phyloP scores from a whole-genome alignment of 2,888 invertebrate genomes.

The Linnaemya vulpina region DNA sequence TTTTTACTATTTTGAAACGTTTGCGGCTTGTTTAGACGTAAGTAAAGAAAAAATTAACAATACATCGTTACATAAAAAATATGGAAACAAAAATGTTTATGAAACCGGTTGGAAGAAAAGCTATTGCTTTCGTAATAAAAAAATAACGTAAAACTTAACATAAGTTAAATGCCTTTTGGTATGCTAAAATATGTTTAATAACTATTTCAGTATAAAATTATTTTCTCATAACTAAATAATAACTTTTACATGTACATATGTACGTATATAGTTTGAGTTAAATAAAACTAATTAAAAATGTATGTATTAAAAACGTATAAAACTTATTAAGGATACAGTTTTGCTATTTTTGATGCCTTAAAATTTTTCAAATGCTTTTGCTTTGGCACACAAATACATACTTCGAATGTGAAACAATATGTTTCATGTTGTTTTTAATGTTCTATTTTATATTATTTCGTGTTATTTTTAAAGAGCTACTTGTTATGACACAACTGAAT shows the following conservation, averaged over 20 bases:
- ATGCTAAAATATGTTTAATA: constrained; percentile 46
- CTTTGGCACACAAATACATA: constrained; percentile 49
- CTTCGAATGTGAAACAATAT: constrained; percentile 63
- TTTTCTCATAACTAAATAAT: constrained; percentile 51
- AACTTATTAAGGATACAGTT: constrained; percentile 37
- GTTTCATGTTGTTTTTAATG: constrained; percentile 51
- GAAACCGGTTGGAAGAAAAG: constrained; percentile 69
- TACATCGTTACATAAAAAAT: too few relatives aligned
- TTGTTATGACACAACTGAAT: constrained; percentile 63
- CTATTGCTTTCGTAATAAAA: constrained; percentile 42
- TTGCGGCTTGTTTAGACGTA: constrained; percentile 37
- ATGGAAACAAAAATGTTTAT: constrained; percentile 14
- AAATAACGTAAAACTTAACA: constrained; percentile 46
- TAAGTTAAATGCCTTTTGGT: constrained; percentile 58
- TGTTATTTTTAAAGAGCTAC: constrained; percentile 23
- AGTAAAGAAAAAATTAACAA: constrained; percentile 8
- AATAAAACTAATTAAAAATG: constrained; percentile 53
- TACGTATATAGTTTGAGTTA: constrained; percentile 47
- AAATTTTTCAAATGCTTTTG: constrained; percentile 25
- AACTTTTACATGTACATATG: constrained; percentile 58
- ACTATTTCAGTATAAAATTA: background rate
- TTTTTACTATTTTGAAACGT: constrained; percentile 28
- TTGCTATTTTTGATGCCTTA: constrained; percentile 30
- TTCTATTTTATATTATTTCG: constrained; percentile 18
- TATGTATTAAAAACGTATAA: constrained; percentile 65